Base-by-base conservation (phyloP, 2,113 vertebrate genomes). In the Emydocephalus ijimae region DNA sequence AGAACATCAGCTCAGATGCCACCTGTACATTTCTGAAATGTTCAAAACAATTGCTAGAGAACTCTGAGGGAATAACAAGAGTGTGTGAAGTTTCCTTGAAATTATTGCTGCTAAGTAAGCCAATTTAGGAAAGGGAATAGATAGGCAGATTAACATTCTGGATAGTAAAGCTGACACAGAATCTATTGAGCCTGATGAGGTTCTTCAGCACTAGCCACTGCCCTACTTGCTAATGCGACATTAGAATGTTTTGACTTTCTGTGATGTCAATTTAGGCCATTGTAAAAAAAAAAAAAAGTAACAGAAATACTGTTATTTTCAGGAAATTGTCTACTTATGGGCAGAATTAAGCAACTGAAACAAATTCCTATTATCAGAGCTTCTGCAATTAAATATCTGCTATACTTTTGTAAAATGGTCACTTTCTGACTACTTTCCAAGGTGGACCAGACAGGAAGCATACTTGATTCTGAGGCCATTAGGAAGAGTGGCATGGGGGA, bases 371-470 rank as follows among this genome's bases (percentile, higher is more conserved):
- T 34, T 39, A 20, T 5, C 9, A 69, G 6, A 20, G 57, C 48
- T 87, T 12, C 34, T 91, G 50, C 48, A 88, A 74, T 39, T 88
- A 5, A 55, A 69, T 55, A 74, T 61, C 15, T 93, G 93, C 93
- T 86, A 12, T 24, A 93, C 26, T 88, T 55, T 48, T 87, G 9
- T 55, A 43, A 87, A 93, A 87, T 69, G 9, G 56, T 54, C 45
- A 39, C 20, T 7, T 64, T 34, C 29, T 26, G 24, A 26, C 57
- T 26, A 8, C 24, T 9, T 61, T 26, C 8, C 23, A 61, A 61
- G 9, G 57, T 61, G 57, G 57, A 61, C 57, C 57, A 61, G 57
- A 61, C 23, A 26, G 9, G 8, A 26, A 61, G 3, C 57, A 26
- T 3, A 26, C 57, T 26, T 61, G 57, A 61, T 26, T 61, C 23